Conservation (phyloP, 2,113 vertebrate species). For the Oryzias javanicus region DNA sequence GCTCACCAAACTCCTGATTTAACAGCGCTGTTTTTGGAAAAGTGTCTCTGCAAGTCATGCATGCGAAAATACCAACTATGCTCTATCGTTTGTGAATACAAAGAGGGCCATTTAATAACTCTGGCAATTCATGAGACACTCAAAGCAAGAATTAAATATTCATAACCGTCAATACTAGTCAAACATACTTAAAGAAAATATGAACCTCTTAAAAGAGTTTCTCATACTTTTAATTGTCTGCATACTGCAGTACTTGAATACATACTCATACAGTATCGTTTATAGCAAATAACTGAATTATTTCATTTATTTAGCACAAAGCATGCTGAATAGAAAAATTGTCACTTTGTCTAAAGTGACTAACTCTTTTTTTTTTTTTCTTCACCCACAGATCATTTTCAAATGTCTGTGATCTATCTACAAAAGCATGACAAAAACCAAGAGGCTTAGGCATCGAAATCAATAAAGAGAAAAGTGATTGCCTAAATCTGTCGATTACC, state of each 20-base stretch:
- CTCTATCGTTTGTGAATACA: slow-evolving; percentile 56
- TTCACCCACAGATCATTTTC: slow-evolving; percentile 56
- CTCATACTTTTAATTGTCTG: slow-evolving; percentile 76
- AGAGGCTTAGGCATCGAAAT: slow-evolving; percentile 76
- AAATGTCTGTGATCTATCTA: slow-evolving; percentile 56
- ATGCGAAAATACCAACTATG: slow-evolving; percentile 43
- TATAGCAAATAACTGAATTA: slow-evolving; percentile 82
- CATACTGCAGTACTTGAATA: slow-evolving; percentile 81
- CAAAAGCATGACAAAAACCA: slow-evolving; percentile 67
- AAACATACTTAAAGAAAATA: slow-evolving; percentile 67
- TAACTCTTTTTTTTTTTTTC: slow-evolving; percentile 44
- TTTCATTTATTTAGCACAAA: slow-evolving; percentile 80
- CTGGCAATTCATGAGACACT: slow-evolving; percentile 63
- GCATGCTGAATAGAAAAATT: slow-evolving; percentile 80
- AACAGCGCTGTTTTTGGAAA: slow-evolving; percentile 30
- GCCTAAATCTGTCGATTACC: slow-evolving; percentile 66
- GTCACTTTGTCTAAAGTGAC: slow-evolving; percentile 65
- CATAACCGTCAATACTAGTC: slow-evolving; percentile 60
- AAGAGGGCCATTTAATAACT: slow-evolving; percentile 57
- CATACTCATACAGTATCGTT: slow-evolving; percentile 83
- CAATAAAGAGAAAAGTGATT: slow-evolving; percentile 76
- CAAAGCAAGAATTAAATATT: slow-evolving; percentile 56
- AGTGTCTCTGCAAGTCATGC: slow-evolving; percentile 46
- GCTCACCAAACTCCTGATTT: slow-evolving; percentile 18
- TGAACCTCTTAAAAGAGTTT: slow-evolving; percentile 71